Evolutionary conservation across 2,888 invertebrate genomes (phyloP).

Genomic region (Drosophila nigricruria): DNA sequence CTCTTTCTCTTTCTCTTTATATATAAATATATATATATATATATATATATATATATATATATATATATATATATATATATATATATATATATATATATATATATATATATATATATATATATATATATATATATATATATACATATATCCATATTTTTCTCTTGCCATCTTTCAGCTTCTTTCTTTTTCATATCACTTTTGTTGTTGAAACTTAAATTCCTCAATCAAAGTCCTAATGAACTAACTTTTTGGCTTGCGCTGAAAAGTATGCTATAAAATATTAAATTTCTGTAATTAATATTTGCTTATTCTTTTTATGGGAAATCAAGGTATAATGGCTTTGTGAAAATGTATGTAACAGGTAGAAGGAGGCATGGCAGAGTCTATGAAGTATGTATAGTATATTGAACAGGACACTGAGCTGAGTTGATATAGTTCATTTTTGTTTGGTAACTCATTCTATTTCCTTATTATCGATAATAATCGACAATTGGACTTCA

Average conservation of each 20-base stretch:
- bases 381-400: too few relatives aligned
- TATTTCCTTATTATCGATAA: too few relatives aligned
- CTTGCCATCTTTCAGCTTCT: not conserved
- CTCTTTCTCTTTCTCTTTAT: not conserved
- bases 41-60: not conserved
- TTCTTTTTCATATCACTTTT: not conserved
- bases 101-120: not conserved
- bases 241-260: not conserved
- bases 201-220: too few relatives aligned
- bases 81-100: not conserved
- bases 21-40: not conserved
- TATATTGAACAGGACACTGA: too few relatives aligned
- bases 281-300: not conserved
- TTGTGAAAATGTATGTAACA: too few relatives aligned
- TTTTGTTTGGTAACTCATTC: too few relatives aligned
- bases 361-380: too few relatives aligned
- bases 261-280: slow-evolving; percentile 7
- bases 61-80: not conserved
- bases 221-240: slow-evolving; percentile 4
- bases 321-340: too few relatives aligned
- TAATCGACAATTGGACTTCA: too few relatives aligned
- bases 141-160: not conserved
- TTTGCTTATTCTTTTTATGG: not conserved
- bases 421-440: too few relatives aligned
- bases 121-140: too few relatives aligned